Base-by-base conservation (phyloP, 2,797 vertebrate species). In the Rhyacichthys aspro region DNA sequence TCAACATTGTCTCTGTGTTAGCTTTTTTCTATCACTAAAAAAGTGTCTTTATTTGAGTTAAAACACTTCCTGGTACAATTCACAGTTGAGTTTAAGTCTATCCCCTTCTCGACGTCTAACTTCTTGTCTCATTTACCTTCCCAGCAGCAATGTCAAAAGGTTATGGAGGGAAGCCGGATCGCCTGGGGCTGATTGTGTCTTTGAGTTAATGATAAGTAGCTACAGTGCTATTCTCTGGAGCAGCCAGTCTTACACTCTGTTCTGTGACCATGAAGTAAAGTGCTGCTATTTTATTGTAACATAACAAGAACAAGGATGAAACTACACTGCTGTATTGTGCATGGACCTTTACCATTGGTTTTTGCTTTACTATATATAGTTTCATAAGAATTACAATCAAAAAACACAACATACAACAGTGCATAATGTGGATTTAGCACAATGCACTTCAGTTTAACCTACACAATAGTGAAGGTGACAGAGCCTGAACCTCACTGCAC, bases 191-290 rank as follows among this genome's bases (percentile, higher is more conserved):
- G 85, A 88, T 87, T 87, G 82, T 86, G 85, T 87, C 88, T 89
- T 82, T 85, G 82, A 89, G 84, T 87, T 86, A 87, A 90, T 85
- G 88, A 89, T 87, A 89, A 89, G 84, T 89, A 91, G 81, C 86
- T 85, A 77, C 77, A 81, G 82, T 72, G 81, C 75, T 82, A 70
- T 76, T 86, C 88, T 79, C 71, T 65, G 72, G 84, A 83, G 83
- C 65, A 32, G 74, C 55, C 48, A 68, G 48, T 67, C 72, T 83
- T 59, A 53, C 48, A 74, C 63, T 83, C 58, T 49, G 56, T 62
- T 84, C 70, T 39, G 70, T 69, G 58, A 68, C 61, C 49, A n/a
- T 74, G 78, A 61, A 57, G 61, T 52, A 18, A 16, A 19, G 74
- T 55, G 41, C 65, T 75, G 59, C 23, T 11, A 38, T 38, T 38